phyloP scores from a whole-genome alignment of 1,140 invertebrate genomes.

The Pantala flavescens region DNA sequence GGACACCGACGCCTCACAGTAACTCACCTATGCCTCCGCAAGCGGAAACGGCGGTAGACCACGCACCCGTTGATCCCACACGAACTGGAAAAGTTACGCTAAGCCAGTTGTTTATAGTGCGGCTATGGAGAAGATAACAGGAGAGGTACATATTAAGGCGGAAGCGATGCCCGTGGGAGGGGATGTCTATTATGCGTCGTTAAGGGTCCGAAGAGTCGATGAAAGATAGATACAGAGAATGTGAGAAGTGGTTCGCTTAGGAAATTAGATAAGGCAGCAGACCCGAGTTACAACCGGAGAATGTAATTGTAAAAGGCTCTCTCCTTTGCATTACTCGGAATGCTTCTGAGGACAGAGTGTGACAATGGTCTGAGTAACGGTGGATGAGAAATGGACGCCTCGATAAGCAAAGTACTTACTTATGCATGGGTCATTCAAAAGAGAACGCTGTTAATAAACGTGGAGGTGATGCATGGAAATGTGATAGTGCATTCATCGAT shows the following conservation, averaged over 20 bases:
- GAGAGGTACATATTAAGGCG: no score
- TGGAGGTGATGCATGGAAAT: neutral
- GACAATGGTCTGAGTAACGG: neutral
- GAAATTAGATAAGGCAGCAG: neutral
- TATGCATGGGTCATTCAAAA: conserved; percentile 2
- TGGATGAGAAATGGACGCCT: neutral
- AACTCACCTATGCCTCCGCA: no score
- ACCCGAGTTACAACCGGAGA: neutral
- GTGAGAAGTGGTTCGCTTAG: neutral
- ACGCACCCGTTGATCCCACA: no score
- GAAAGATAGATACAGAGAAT: neutral
- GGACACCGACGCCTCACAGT: no score
- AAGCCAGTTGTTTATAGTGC: no score
- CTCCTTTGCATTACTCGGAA: neutral
- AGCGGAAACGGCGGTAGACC: no score
- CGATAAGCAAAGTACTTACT: neutral
- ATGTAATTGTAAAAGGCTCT: neutral
- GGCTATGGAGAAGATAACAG: no score
- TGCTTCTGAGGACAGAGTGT: neutral
- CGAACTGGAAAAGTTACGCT: no score
- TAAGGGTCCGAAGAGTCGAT: neutral
- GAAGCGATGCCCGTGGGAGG: neutral
- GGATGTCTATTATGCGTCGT: neutral
- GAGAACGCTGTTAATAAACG: neutral
- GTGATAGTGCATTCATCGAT: neutral